Evolutionary conservation across 2,113 vertebrate genomes (phyloP).

Genomic region (Sisor rabdophorus): DNA sequence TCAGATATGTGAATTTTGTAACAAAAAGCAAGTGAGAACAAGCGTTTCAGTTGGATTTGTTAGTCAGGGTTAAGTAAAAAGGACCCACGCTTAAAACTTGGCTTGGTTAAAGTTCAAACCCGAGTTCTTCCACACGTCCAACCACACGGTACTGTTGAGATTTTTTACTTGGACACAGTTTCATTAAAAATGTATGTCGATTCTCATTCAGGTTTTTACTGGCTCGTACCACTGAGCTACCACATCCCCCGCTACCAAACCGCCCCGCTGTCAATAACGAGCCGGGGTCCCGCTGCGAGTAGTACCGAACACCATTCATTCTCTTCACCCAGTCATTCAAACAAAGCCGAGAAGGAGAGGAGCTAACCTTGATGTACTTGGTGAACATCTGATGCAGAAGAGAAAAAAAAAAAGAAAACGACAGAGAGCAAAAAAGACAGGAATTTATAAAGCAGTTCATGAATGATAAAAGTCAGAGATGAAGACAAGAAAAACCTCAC

Average conservation of each 20-base stretch:
- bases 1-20: not conserved
- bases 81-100: not conserved
- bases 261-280: not conserved
- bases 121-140: not conserved
- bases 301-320: conserved; percentile 27
- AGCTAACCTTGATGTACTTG: conserved; percentile 99
- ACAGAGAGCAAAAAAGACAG: conserved; percentile 34
- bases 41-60: not conserved
- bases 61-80: not conserved
- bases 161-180: not conserved
- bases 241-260: not conserved
- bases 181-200: not conserved
- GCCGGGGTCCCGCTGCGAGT: not conserved
- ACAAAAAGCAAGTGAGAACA: not conserved
- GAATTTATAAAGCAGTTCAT: too few relatives aligned
- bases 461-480: too few relatives aligned
- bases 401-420: conserved; percentile 66
- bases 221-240: not conserved
- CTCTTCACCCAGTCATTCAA: conserved; percentile 51
- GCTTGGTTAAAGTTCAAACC: not conserved
- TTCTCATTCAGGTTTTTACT: not conserved
- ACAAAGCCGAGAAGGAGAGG: conserved; percentile 72
- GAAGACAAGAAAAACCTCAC: too few relatives aligned
- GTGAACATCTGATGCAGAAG: conserved; percentile 98
- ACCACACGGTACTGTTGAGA: not conserved